Base-by-base conservation (phyloP, 2,113 vertebrate genomes). In the Chrysemys picta region DNA sequence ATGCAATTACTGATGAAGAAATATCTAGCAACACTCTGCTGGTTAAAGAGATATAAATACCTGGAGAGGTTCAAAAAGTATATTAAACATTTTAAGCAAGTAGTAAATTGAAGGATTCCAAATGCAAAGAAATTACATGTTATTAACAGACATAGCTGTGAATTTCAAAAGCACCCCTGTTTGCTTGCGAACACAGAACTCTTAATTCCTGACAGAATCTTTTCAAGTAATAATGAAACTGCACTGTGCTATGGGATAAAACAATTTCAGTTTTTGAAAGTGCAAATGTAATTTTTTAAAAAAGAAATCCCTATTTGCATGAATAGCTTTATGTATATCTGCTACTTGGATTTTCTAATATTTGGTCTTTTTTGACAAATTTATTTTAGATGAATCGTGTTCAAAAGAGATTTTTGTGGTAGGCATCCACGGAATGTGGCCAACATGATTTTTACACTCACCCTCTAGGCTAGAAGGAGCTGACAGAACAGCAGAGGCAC, bases 181-280 rank as follows among this genome's bases (percentile, higher is more conserved):
- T 93, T 92, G 52, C 82, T 76, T 82, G 84, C 49, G 94, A 95
- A 96, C 89, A 89, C 80, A 90, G 84, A 96, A 94, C 52, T 91
- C 59, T 87, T 93, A 91, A 93, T 90, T 90, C 16, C 54, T 1
- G 45, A 87, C 87, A 94, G 89, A 94, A 93, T 78, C 94, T 52
- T 82, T 95, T 62, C 82, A 78, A 80, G 91, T 91, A 93, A 81
- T 81, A 5, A 93, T 89, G 16, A 47, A 91, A 94, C 29, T 89
- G n/a, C 84, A 91, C 13, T 50, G 93, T 2, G 85, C 42, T 38
- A 83, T 54, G 96, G n/a, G 50, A 94, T 38, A 89, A 89, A 93
- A 80, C 76, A 31, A 89, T 45, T 84, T 62, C 75, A 83, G 42
- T 5, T 76, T 59, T 59, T 12, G 47, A 93, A 59, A 24, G 88